Conservation (phyloP, 35 echinoderm and acorn worm genomes). For the Strongylocentrotus purpuratus region DNA sequence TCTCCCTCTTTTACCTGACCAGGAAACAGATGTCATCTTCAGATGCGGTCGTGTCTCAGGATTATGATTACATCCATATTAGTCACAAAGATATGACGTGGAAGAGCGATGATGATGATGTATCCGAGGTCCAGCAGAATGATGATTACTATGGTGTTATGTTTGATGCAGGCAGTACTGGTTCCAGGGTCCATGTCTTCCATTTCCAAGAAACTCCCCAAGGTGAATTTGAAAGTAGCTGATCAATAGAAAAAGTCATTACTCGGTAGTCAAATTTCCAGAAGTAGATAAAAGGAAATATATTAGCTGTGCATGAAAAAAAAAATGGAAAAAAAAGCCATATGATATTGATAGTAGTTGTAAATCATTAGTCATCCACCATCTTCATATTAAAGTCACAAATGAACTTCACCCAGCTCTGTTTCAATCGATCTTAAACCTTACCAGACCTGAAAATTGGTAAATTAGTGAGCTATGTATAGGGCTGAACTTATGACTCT, state of each 20-base stretch:
- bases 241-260: too few species aligned
- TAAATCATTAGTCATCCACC: too few species aligned
- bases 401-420: neutral
- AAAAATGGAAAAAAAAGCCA: neutral
- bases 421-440: neutral
- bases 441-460: neutral
- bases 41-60: neutral
- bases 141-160: conserved; percentile 92
- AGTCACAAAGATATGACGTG: neutral
- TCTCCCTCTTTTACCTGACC: neutral
- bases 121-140: neutral
- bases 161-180: conserved; percentile 98
- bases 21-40: neutral
- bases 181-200: conserved; percentile 88
- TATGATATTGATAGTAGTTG: too few species aligned
- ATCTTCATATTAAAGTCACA: neutral
- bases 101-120: conserved; percentile 3
- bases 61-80: neutral
- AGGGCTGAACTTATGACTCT: neutral
- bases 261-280: too few species aligned
- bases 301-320: neutral
- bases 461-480: neutral
- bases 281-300: too few species aligned
- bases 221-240: conserved; percentile 47
- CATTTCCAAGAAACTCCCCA: conserved; percentile 69